Percentiles rank a stretch among this genome's conserved stretches.
phyloP scores from a whole-genome alignment of 2,113 vertebrate species.

The Pterocles gutturalis region DNA sequence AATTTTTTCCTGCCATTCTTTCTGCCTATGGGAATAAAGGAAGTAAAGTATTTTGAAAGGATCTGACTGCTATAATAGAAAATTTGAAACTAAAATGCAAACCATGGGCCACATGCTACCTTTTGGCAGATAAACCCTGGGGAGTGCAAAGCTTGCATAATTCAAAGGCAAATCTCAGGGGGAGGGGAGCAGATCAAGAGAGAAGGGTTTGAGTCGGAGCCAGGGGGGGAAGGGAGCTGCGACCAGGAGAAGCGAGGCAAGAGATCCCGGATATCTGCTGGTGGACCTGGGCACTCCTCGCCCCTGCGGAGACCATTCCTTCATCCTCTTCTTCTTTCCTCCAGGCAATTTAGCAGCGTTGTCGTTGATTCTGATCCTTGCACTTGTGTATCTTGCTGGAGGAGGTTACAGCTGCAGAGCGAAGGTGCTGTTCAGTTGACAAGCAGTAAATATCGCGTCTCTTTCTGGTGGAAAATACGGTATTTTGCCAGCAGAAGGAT shows the following conservation, averaged over 20 bases:
- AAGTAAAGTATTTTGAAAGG: slow-evolving; percentile 66
- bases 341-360: fast-evolving
- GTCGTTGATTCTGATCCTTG: background rate
- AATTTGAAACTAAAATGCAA: slow-evolving; percentile 64
- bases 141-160: slow-evolving; percentile 59
- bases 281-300: background rate
- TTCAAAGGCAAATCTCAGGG: slow-evolving; percentile 54
- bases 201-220: background rate
- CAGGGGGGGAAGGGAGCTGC: slow-evolving; percentile 38
- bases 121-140: slow-evolving; percentile 66
- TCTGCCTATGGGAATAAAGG: slow-evolving; percentile 69
- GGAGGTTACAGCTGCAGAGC: background rate
- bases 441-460: background rate
- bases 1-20: slow-evolving; percentile 67
- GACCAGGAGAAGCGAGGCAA: background rate
- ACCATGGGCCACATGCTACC: slow-evolving; percentile 68
- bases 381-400: background rate
- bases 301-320: background rate
- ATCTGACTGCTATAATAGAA: slow-evolving; percentile 61
- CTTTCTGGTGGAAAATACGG: background rate
- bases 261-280: background rate
- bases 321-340: background rate
- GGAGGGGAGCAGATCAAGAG: slow-evolving; percentile 32
- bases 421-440: background rate
- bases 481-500: background rate